Base-by-base conservation (phyloP, 1,140 invertebrate genomes). In the Notospermus geniculatus region DNA sequence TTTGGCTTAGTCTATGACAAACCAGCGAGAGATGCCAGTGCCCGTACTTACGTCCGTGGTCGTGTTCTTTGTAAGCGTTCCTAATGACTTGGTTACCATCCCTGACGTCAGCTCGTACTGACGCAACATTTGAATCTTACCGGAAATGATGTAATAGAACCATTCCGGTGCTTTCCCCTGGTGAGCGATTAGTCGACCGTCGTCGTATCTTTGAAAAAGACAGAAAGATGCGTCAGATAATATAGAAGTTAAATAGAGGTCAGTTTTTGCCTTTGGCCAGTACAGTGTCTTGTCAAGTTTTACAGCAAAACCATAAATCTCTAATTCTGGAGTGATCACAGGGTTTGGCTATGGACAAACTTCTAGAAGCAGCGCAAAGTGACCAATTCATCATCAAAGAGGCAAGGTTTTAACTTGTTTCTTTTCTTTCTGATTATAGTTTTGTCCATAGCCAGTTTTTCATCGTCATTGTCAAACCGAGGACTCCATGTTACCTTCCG, bases 171-270 rank as follows among this genome's bases (percentile, higher is more conserved):
- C 57, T 59, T 69, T 63, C 9, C 72, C 75, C 64, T 79, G 76
- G 54, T 72, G 68, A 17, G 74, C 75, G 9, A 79, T 66, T 1
- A 77, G 65, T 25, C 77, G 64, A 46, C 70, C 69, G 43, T 70
- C 67, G 39, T 79, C 76, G 62, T 77, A 79, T 50, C 76, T 78
- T n/a, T n/a, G n/a, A n/a, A n/a, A n/a, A n/a, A n/a, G n/a, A n/a
- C n/a, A n/a, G n/a, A n/a, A n/a, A n/a, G n/a, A n/a, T n/a, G n/a
- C n/a, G n/a, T n/a, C n/a, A n/a, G n/a, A n/a, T n/a, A n/a, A n/a
- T n/a, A n/a, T n/a, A n/a, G n/a, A n/a, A n/a, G n/a, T n/a, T n/a
- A n/a, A n/a, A n/a, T n/a, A n/a, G n/a, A n/a, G n/a, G n/a, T n/a
- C n/a, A n/a, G n/a, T n/a, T n/a, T n/a, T n/a, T n/a, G n/a, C n/a